These are phyloP conservation scores for Myotis brandtii DNA, from an alignment of 2,113 vertebrate genomes.

Conservation along the genomic window DNA sequence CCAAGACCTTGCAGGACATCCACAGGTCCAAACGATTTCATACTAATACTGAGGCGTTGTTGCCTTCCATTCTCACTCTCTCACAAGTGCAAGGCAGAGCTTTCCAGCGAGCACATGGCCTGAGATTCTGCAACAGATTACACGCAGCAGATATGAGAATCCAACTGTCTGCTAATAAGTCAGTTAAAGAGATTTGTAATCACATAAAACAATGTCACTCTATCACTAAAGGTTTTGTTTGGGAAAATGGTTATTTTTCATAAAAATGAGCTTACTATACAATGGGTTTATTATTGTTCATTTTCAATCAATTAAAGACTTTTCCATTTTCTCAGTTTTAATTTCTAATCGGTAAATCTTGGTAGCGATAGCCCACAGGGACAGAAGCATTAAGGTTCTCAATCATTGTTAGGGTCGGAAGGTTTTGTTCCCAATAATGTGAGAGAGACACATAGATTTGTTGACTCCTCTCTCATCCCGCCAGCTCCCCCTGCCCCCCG, in stretches of 20 bases:
- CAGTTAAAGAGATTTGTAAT: no score
- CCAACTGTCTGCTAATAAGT: background rate
- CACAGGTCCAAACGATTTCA: background rate
- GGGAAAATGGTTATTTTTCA: background rate
- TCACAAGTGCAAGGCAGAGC: background rate
- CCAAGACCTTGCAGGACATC: background rate
- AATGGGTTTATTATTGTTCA: background rate
- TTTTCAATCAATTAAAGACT: background rate
- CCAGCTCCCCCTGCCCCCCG: no score
- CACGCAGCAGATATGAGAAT: background rate
- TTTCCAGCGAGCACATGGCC: background rate
- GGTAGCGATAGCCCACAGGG: background rate
- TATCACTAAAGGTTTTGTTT: background rate
- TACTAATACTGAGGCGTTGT: fast-evolving
- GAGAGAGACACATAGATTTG: no score
- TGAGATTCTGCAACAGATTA: fast-evolving
- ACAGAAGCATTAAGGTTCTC: background rate
- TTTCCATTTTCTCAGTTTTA: background rate
- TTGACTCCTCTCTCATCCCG: no score
- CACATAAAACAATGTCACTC: no score
- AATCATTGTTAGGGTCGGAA: background rate
- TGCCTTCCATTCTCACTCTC: background rate
- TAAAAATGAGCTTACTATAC: background rate
- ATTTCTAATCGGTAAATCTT: background rate
- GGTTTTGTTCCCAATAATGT: no score